Evolutionary conservation across 2,113 vertebrate species (phyloP), one percentile per base, ranked within the genome.

Genomic region (Cynopterus brachyotis): DNA sequence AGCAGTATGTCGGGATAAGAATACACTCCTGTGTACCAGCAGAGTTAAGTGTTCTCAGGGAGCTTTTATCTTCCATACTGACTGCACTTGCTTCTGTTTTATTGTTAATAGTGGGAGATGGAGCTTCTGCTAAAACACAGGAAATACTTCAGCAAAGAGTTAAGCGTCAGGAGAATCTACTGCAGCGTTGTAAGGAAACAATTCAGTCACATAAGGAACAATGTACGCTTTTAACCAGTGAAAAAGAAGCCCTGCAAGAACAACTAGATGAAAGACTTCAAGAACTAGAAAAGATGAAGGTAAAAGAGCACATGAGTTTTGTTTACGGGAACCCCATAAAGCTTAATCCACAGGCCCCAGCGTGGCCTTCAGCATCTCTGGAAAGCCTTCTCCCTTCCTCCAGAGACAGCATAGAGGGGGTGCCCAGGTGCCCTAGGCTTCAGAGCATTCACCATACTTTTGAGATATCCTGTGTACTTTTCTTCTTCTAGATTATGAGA

Each of bases 241-340:
- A 99, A 97, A 99, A 99, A 0, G 99, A 99, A 72, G 98, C 99
- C 0, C 98, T 99, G 67, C 99, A 99, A 87, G 99, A 99, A 47
- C 99, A 99, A 96, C 98, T 99, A 67, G 99, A 99, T 79, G 99
- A 99, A 95, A 99, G 99, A 57, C 99, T 99, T 95, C 99, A 99
- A 95, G 99, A 99, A 85, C 98, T 99, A 94, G 99, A 99, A 95
- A 99, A 99, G 97, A 99, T 99, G 59, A 99, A 99, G 99, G 99
- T 99, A 95, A 94, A 64, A 67, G 78, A 93, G 32, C 8, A 7
- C 6, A 26, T 45, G 42, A 8, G 28, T 62, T 82, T 84, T 57
- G 40, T 72, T 24, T 42, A 30, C 9, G 5, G 28, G 17, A 24
- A 13, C 72, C 32, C 73, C 32, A 1, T 60, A 6, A 28, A 24